Evolutionary conservation across 1,140 invertebrate genomes (phyloP).

Genomic region (Panulirus ornatus): DNA sequence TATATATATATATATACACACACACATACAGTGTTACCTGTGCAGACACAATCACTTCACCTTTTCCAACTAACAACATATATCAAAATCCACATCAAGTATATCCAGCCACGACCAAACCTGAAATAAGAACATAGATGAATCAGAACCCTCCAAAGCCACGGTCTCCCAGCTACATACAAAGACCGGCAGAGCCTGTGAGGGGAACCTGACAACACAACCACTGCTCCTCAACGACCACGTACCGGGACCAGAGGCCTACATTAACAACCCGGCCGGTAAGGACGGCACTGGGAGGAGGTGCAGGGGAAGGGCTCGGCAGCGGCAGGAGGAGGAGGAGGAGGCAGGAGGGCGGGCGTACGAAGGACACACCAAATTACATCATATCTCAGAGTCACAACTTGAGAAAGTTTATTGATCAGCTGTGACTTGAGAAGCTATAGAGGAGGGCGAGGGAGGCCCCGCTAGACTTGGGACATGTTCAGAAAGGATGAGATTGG

Average conservation of each 20-base stretch:
- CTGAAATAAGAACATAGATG: no score
- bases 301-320: neutral
- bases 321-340: neutral
- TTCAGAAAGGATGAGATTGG: slow-evolving; percentile 70
- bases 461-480: slow-evolving; percentile 1
- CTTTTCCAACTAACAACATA: no score
- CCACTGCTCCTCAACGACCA: no score
- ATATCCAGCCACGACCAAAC: no score
- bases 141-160: no score
- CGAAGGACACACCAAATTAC: slow-evolving; percentile 32
- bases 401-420: slow-evolving; percentile 62
- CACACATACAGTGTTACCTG: slow-evolving; percentile 35
- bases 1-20: slow-evolving; percentile 25
- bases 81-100: no score
- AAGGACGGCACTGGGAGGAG: neutral
- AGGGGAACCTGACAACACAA: no score
- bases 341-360: neutral
- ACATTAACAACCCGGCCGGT: no score
- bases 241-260: no score
- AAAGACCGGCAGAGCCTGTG: no score
- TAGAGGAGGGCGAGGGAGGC: neutral
- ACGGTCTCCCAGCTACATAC: no score
- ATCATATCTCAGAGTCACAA: slow-evolving; percentile 58
- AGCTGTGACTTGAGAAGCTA: slow-evolving; percentile 51
- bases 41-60: neutral